These are phyloP conservation scores for Rhodinocichla rosea DNA, from an alignment of 2,113 vertebrate species.

Conservation along the genomic window DNA sequence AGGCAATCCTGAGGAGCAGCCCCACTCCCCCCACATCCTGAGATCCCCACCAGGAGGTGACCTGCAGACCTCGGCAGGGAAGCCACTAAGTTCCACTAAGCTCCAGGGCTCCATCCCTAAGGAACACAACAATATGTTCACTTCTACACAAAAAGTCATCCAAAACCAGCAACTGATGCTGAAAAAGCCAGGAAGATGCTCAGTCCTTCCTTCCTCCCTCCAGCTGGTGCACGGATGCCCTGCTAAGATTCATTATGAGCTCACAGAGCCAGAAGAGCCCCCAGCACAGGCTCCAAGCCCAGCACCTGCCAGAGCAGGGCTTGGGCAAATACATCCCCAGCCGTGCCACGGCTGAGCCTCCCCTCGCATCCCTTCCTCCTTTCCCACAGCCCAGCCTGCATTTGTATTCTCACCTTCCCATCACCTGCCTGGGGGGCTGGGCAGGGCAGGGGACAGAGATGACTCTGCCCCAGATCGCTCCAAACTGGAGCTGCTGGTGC, in stretches of 20 bases:
- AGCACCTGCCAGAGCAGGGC: neutral
- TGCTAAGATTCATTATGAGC: neutral
- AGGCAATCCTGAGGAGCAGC: neutral
- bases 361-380: too few species aligned
- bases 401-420: neutral
- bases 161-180: neutral
- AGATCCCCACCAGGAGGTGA: accelerated
- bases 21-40: neutral
- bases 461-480: neutral
- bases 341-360: neutral
- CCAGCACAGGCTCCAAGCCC: neutral
- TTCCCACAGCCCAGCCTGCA: neutral
- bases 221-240: neutral
- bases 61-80: neutral
- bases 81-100: neutral
- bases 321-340: neutral
- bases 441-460: neutral
- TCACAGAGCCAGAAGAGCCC: neutral
- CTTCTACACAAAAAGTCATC: neutral
- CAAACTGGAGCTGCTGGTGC: neutral
- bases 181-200: neutral
- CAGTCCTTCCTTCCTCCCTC: neutral
- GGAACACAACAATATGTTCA: neutral
- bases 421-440: too few species aligned
- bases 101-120: neutral